These are phyloP conservation scores for Chionodraco myersi DNA, from an alignment of 2,113 vertebrate species.

Conservation along the genomic window DNA sequence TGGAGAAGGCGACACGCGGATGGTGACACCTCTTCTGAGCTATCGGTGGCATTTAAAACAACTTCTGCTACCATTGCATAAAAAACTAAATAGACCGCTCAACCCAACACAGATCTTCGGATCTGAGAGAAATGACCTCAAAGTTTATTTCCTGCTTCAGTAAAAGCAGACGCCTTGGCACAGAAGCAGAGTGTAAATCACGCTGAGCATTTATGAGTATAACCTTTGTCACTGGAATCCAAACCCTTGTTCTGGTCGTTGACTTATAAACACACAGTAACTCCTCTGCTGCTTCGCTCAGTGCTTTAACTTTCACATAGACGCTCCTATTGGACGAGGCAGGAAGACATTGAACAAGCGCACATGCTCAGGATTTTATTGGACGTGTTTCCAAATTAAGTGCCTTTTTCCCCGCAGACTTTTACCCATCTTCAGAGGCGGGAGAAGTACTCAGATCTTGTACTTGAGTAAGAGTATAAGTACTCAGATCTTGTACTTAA, in stretches of 20 bases:
- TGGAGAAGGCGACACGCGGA: constrained; percentile 65
- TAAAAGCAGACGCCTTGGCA: constrained; percentile 19
- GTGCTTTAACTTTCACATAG: background rate
- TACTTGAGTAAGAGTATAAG: no score
- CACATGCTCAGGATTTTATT: no score
- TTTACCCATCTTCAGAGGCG: background rate
- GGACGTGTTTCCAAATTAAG: no score
- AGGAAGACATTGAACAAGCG: background rate
- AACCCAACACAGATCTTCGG: background rate
- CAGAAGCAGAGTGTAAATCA: constrained; percentile 44
- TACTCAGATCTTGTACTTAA: no score
- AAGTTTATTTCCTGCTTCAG: constrained; percentile 31
- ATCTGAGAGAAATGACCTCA: background rate
- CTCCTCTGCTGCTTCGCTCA: background rate
- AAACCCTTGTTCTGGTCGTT: constrained; percentile 42
- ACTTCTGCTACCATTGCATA: background rate
- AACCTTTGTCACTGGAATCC: constrained; percentile 57
- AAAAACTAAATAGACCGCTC: background rate
- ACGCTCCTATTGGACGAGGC: constrained; percentile 1
- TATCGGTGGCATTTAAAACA: constrained; percentile 10
- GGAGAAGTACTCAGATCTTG: no score
- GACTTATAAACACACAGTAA: constrained; percentile 27
- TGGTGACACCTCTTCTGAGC: constrained; percentile 70
- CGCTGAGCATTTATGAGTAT: constrained; percentile 50
- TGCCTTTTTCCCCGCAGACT: background rate